A percentile compares a stretch with the other conserved stretches of the same genome.
Conservation (phyloP, 2,113 vertebrate species). For the Actenoides hombroni region DNA sequence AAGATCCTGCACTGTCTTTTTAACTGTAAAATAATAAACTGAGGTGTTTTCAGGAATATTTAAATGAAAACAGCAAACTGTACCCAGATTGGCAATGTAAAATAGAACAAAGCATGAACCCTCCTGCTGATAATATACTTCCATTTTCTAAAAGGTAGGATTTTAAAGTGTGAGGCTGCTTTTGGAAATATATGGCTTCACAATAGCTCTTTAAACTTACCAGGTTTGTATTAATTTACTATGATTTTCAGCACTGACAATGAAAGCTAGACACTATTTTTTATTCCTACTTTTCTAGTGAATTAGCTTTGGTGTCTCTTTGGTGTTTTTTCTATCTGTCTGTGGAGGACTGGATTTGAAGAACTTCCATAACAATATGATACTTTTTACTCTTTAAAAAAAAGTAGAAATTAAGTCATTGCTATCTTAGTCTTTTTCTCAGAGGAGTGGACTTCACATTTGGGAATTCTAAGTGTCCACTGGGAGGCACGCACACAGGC, state of each 20-base stretch:
- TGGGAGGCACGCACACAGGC: not conserved
- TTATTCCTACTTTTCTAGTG: not conserved
- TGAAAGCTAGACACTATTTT: not conserved
- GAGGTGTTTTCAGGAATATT: conserved; percentile 27
- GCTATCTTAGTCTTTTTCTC: not conserved
- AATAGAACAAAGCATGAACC: not conserved
- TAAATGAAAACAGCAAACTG: not conserved
- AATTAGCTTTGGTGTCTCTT: not conserved
- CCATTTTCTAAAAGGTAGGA: not conserved
- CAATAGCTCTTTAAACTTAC: not conserved
- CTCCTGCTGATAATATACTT: not conserved
- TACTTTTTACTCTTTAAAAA: not conserved
- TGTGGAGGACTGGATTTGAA: not conserved
- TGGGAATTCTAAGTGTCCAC: not conserved
- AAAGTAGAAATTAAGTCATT: not conserved
- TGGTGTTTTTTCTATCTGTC: not conserved
- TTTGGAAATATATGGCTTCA: not conserved
- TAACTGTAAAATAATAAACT: conserved; percentile 2
- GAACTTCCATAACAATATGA: not conserved
- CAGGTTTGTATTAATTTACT: not conserved
- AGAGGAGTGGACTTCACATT: not conserved
- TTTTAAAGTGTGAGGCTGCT: not conserved
- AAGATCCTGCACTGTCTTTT: not conserved
- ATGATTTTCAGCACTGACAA: not conserved
- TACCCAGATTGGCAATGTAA: not conserved